These are phyloP conservation scores for Neodiprion pinetum DNA, from an alignment of 1,140 invertebrate genomes.

Conservation along the genomic window DNA sequence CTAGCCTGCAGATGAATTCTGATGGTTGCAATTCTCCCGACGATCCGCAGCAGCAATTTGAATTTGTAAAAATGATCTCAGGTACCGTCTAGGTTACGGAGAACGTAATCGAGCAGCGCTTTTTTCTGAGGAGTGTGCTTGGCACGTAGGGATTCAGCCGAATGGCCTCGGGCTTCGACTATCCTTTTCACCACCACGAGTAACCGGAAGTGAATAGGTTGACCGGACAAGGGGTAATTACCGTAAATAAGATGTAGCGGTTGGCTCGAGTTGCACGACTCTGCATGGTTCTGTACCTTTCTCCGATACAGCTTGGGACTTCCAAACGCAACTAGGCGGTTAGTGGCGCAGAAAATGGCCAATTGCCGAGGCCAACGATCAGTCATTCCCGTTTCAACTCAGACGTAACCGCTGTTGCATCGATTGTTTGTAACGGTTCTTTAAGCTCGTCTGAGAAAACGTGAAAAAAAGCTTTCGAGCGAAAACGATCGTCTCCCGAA, in stretches of 20 bases:
- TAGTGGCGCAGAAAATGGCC: no score
- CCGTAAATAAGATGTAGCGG: not conserved
- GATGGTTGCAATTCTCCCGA: no score
- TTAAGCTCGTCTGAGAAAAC: no score
- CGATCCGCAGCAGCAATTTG: not conserved
- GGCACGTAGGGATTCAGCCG: not conserved
- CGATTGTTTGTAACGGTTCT: no score
- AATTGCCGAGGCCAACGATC: no score
- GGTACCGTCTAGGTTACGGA: not conserved
- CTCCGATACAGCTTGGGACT: no score
- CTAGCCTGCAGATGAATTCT: not conserved
- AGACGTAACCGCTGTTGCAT: no score
- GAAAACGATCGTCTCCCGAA: no score
- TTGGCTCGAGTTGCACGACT: not conserved
- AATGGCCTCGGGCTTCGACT: not conserved
- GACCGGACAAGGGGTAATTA: not conserved
- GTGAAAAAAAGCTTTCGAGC: no score
- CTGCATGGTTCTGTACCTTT: not conserved
- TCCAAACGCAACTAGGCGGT: no score
- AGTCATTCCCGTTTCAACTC: no score
- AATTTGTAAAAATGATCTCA: not conserved
- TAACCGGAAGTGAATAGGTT: not conserved
- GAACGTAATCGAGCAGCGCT: not conserved
- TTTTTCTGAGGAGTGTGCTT: not conserved
- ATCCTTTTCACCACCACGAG: not conserved